Conservation (phyloP, 1,140 invertebrate genomes). For the Cydia splendana region DNA sequence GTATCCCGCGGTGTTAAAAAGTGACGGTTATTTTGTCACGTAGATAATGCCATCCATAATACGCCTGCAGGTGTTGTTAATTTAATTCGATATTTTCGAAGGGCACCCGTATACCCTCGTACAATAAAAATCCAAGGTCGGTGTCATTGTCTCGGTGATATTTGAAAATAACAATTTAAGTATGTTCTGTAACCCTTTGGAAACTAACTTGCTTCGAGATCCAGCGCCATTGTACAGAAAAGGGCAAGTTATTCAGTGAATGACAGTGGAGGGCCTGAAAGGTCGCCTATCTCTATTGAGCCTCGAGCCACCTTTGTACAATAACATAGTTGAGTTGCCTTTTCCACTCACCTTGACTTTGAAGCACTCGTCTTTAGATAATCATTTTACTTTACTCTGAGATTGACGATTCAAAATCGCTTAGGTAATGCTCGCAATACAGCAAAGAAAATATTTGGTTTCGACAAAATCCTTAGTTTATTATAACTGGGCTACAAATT, state of each 20-base stretch:
- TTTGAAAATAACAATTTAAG: conserved; percentile 21
- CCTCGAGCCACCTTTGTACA: conserved; percentile 49
- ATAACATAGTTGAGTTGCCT: conserved; percentile 47
- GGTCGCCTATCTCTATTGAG: conserved; percentile 58
- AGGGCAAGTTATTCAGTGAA: conserved; percentile 57
- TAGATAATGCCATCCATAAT: no score
- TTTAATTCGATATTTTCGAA: background rate
- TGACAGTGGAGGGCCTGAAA: conserved; percentile 54
- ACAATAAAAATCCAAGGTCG: background rate
- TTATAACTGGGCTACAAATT: background rate
- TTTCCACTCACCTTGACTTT: conserved; percentile 8
- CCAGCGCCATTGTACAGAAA: conserved; percentile 49
- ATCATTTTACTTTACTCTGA: conserved; percentile 10
- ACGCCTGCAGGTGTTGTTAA: background rate
- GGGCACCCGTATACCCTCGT: background rate
- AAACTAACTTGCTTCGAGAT: conserved; percentile 38
- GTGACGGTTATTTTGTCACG: no score
- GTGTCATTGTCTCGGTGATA: conserved; percentile 22
- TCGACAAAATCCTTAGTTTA: no score
- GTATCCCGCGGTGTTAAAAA: no score
- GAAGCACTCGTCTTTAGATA: conserved; percentile 18
- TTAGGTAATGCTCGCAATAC: background rate
- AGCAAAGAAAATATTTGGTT: background rate
- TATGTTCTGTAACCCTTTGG: conserved; percentile 1
- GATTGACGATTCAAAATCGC: background rate